A percentile compares a stretch with the other conserved stretches of the same genome.
Conservation (phyloP, 1,140 invertebrate genomes). For the Penaeus chinensis region DNA sequence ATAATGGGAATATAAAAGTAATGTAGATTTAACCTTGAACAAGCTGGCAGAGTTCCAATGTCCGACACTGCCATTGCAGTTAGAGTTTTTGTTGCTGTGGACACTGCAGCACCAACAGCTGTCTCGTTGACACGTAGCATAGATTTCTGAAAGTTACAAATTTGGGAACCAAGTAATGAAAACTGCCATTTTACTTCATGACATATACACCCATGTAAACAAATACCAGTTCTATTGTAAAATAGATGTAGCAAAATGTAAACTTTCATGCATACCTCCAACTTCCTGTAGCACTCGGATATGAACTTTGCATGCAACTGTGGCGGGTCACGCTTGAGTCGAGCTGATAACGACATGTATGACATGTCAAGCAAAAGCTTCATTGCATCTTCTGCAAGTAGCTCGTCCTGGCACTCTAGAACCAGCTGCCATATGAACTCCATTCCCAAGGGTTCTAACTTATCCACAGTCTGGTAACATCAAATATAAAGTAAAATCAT, state of each 20-base stretch:
- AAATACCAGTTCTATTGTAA: neutral
- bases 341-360: conserved; percentile 69
- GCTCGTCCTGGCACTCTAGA: conserved; percentile 69
- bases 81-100: conserved; percentile 69
- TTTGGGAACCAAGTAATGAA: neutral
- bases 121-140: conserved; percentile 67
- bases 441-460: conserved; percentile 69
- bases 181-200: neutral
- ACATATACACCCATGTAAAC: neutral
- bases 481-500: conserved; percentile 9
- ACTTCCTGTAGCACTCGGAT: conserved; percentile 70
- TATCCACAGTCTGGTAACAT: conserved; percentile 70
- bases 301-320: conserved; percentile 71
- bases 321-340: conserved; percentile 71
- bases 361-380: conserved; percentile 70
- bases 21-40: conserved; percentile 67
- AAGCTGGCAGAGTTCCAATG: conserved; percentile 67
- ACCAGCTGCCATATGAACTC: conserved; percentile 73
- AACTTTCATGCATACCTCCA: conserved; percentile 67
- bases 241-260: neutral
- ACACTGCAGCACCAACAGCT: conserved; percentile 68
- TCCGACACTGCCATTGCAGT: conserved; percentile 70
- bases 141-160: conserved; percentile 38
- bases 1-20: no score
- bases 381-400: conserved; percentile 70